Percentiles rank a stretch among this genome's conserved stretches.
These are phyloP conservation scores for Cettia cetti DNA, from an alignment of 2,113 vertebrate species.

Conservation along the genomic window DNA sequence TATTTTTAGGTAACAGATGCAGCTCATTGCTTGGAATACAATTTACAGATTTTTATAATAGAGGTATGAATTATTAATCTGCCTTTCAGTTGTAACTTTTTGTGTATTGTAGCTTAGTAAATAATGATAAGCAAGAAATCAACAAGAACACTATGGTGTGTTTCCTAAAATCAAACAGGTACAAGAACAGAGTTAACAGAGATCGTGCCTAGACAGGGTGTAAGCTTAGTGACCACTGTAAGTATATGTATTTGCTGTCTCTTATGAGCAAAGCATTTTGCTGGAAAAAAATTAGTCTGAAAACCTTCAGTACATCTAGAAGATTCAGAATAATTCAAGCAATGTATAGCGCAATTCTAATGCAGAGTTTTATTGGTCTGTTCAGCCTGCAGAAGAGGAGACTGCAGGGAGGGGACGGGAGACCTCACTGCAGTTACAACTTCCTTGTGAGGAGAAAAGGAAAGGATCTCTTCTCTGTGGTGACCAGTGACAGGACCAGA, in stretches of 20 bases:
- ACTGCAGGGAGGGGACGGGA: neutral
- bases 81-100: conserved; percentile 57
- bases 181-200: neutral
- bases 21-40: conserved; percentile 63
- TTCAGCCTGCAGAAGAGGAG: neutral
- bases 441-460: rapidly evolving
- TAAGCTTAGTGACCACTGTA: neutral
- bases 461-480: too few relatives aligned
- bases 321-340: neutral
- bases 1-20: conserved; percentile 69
- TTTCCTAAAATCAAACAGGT: conserved; percentile 23
- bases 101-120: conserved; percentile 45
- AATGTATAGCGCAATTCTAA: neutral
- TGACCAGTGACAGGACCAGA: rapidly evolving
- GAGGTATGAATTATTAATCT: conserved; percentile 68
- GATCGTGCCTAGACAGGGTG: neutral
- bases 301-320: neutral
- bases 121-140: conserved; percentile 54
- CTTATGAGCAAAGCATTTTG: neutral
- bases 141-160: neutral
- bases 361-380: neutral
- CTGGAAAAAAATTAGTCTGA: neutral
- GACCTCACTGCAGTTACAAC: neutral
- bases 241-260: neutral
- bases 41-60: conserved; percentile 67